Base-by-base conservation (phyloP, 2,113 vertebrate species). In the Cheilinus undulatus region DNA sequence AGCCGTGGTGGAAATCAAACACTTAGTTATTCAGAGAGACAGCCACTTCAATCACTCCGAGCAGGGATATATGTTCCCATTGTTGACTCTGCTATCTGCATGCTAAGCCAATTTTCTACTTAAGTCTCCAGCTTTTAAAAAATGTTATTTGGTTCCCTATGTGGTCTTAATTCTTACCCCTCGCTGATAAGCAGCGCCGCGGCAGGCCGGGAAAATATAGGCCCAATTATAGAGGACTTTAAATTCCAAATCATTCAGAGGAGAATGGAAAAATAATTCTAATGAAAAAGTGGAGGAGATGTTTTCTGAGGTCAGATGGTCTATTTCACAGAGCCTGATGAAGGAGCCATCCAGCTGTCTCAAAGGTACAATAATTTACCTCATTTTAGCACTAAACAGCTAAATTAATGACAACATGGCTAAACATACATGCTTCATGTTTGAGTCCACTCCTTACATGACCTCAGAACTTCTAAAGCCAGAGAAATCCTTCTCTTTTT, bases 31-130 rank as follows among this genome's bases (percentile, higher is more conserved):
- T 92, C 88, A 89, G 85, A 91, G 89, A 93, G 88, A 89, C 82
- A 86, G 85, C 80, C 85, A 94, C 90, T 95, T 95, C 94, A 94
- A 93, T 96, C 94, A 94, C 92, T 94, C 90, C 87, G 83, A 93
- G 92, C 91, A 89, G 91, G 88, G 92, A 94, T 93, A 89, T 91
- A 85, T 93, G 92, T 94, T 94, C 90, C 92, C 90, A 94, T 96
- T 95, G 90, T 96, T 94, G 94, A 89, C 82, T 86, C 90, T 87
- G 92, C 93, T 90, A 94, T 94, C 92, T 94, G 86, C 91, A 93
- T 90, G 88, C 90, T 97, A 97, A 97, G 95, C 95, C 95, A 95
- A 96, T 97, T 97, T 97, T 97, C 95, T 96, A 94, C 95, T 96
- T 95, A 95, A 84, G 87, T 91, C 93, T 91, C 73, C 60, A 82